Conservation (phyloP, 53 echinoderm and acorn worm genomes). For the Pentamera pediparva region DNA sequence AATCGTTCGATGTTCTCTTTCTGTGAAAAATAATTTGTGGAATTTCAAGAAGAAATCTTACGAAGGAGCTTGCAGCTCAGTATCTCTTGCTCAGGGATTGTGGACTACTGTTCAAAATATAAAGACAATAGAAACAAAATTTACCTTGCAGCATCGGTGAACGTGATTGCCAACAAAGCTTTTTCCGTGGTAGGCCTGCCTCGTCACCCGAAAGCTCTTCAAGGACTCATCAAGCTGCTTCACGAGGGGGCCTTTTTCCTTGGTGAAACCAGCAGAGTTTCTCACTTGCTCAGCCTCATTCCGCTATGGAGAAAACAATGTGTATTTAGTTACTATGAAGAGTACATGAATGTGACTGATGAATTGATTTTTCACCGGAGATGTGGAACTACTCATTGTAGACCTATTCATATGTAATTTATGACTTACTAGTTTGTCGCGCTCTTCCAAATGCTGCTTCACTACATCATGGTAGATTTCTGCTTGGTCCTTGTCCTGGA, state of each 20-base stretch:
- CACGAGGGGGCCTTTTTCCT: not conserved
- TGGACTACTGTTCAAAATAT: too few species aligned
- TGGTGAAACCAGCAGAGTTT: not conserved
- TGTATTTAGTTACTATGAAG: not conserved
- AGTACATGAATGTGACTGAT: not conserved
- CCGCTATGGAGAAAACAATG: not conserved
- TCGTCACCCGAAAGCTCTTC: constrained; percentile 3
- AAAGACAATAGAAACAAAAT: too few species aligned
- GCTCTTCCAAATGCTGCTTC: not conserved
- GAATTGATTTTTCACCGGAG: too few species aligned
- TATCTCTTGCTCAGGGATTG: too few species aligned
- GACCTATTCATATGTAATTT: too few species aligned
- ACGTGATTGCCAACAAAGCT: constrained; percentile 53
- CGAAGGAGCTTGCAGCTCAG: too few species aligned
- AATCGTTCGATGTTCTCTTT: not conserved
- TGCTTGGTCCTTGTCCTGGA: not conserved
- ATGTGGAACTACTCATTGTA: too few species aligned
- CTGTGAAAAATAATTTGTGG: not conserved
- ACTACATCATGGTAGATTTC: too few species aligned
- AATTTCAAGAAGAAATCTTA: not conserved
- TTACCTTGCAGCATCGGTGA: constrained; percentile 48
- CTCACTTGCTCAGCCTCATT: not conserved
- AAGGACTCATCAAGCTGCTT: not conserved
- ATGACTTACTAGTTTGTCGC: constrained; percentile 6
- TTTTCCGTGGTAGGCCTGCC: constrained; percentile 53